Conservation (phyloP, 1,140 invertebrate genomes). For the Zaprionus tsacasi region DNA sequence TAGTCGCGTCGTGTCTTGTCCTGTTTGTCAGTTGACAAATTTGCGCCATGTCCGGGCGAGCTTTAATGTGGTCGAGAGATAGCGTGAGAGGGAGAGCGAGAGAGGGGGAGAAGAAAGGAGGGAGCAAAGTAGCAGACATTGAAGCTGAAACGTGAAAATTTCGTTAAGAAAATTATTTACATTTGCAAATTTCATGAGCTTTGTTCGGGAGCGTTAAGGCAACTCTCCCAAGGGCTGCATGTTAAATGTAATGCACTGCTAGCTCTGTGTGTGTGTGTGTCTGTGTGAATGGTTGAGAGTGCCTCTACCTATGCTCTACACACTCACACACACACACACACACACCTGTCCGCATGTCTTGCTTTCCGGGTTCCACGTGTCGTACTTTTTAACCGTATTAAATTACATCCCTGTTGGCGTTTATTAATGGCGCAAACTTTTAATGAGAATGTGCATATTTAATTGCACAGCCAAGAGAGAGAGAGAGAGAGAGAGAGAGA, state of each 20-base stretch:
- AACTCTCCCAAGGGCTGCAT: constrained; percentile 67
- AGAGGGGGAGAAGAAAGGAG: too few relatives aligned
- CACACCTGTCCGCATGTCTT: constrained; percentile 34
- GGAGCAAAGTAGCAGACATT: constrained; percentile 41
- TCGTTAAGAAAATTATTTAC: constrained; percentile 80
- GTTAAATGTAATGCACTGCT: constrained; percentile 67
- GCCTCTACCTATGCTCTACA: constrained; percentile 6
- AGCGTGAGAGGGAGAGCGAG: not conserved
- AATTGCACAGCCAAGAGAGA: constrained; percentile 78
- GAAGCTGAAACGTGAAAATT: constrained; percentile 66
- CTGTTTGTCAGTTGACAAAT: constrained; percentile 71
- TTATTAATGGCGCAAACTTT: constrained; percentile 84
- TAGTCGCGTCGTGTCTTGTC: constrained; percentile 23
- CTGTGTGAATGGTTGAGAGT: not conserved
- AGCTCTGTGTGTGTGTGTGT: constrained; percentile 31
- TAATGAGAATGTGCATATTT: constrained; percentile 84
- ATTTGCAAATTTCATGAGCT: constrained; percentile 82
- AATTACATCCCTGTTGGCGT: constrained; percentile 82
- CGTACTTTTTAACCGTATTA: constrained; percentile 81
- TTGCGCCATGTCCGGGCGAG: constrained; percentile 59
- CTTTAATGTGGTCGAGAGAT: constrained; percentile 72
- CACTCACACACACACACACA: constrained; percentile 3
- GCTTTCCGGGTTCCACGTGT: constrained; percentile 66
- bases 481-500: constrained; percentile 24
- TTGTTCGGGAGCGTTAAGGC: constrained; percentile 62